Conservation (phyloP, 2,888 invertebrate species). For the Lasioglossum pauxillum region DNA sequence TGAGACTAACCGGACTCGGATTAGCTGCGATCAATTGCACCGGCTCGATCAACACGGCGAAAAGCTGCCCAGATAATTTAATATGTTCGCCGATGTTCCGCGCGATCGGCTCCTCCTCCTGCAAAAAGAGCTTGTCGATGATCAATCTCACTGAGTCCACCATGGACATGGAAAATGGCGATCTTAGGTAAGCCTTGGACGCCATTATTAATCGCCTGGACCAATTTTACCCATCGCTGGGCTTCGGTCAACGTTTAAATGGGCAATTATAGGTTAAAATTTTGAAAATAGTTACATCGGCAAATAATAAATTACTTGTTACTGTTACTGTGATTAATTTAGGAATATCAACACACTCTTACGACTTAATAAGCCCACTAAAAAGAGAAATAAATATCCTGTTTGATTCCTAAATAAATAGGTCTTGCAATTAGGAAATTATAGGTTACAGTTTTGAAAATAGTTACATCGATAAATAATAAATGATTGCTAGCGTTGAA, state of each 20-base stretch:
- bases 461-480: too few species aligned
- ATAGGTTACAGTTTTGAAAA: too few species aligned
- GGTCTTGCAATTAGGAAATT: too few species aligned
- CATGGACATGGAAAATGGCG: constrained; percentile 64
- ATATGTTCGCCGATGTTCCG: constrained; percentile 64
- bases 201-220: not conserved
- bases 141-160: constrained; percentile 75
- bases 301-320: too few species aligned
- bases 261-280: not conserved
- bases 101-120: constrained; percentile 42
- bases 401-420: too few species aligned
- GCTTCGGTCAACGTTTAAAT: not conserved
- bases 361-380: too few species aligned
- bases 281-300: not conserved
- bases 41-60: constrained; percentile 52
- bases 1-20: constrained; percentile 64
- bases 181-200: constrained; percentile 70
- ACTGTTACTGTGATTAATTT: too few species aligned
- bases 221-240: not conserved
- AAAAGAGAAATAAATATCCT: too few species aligned
- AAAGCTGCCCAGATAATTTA: constrained; percentile 56
- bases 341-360: too few species aligned
- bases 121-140: constrained; percentile 80
- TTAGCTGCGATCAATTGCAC: constrained; percentile 41
- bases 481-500: too few species aligned